Evolutionary conservation across 35 echinoderm and acorn worm genomes (phyloP).

Genomic region (Stichopus chloronotus): DNA sequence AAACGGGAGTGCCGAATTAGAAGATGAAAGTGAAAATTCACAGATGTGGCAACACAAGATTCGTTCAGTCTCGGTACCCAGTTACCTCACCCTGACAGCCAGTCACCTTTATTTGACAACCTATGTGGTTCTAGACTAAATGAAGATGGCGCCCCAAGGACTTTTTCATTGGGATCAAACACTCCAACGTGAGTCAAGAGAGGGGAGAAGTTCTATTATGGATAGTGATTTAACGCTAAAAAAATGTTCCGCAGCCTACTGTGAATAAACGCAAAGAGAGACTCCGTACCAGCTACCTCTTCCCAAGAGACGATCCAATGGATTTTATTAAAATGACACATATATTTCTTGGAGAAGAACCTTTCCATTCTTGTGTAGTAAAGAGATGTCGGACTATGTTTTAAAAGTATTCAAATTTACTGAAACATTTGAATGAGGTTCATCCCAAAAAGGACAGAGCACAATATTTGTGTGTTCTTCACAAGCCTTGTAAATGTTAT

Average conservation of each 20-base stretch:
- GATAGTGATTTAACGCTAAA: not conserved
- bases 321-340: not conserved
- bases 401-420: not conserved
- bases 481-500: not conserved
- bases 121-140: not conserved
- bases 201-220: not conserved
- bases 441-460: not conserved
- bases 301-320: not conserved
- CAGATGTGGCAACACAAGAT: not conserved
- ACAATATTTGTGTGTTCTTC: not conserved
- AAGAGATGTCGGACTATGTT: not conserved
- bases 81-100: not conserved
- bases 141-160: not conserved
- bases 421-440: not conserved
- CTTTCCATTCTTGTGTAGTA: constrained; percentile 9
- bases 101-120: not conserved
- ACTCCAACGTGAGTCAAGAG: not conserved
- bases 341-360: constrained; percentile 4
- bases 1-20: not conserved
- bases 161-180: not conserved
- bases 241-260: not conserved
- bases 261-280: not conserved
- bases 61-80: not conserved
- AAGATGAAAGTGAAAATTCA: not conserved
- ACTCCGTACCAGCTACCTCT: not conserved